Conservation (phyloP, 1,140 invertebrate species). For the Habropoda laboriosa region DNA sequence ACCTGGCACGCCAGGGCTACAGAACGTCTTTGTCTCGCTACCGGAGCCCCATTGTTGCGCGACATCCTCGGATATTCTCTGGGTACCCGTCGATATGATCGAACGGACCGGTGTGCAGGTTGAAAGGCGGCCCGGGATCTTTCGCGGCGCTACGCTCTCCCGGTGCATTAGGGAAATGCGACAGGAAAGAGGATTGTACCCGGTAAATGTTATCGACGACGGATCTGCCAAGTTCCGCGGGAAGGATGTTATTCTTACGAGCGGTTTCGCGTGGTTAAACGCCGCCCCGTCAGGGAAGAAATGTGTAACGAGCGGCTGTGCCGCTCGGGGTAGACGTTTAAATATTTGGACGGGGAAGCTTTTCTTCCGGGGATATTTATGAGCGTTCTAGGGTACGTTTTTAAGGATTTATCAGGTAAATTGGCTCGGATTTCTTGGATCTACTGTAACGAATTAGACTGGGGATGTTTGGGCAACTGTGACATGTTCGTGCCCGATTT, state of each 20-base stretch:
- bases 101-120: constrained; percentile 8
- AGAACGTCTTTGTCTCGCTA: constrained; percentile 42
- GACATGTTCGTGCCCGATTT: no score
- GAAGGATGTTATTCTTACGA: background rate
- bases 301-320: background rate
- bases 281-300: background rate
- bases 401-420: no score
- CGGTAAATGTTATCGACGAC: constrained; percentile 6
- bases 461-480: no score
- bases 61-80: constrained; percentile 18
- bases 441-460: no score
- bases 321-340: background rate
- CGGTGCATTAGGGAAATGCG: background rate
- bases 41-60: constrained; percentile 41
- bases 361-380: background rate
- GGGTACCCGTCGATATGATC: constrained; percentile 13
- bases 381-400: no score
- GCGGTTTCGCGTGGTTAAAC: constrained; percentile 7
- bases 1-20: background rate
- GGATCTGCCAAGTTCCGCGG: background rate
- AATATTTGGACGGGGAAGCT: background rate
- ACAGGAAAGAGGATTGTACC: background rate
- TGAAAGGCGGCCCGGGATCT: background rate
- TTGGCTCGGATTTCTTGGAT: no score
- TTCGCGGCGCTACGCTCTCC: background rate